phyloP scores from a whole-genome alignment of 2,113 vertebrate species.

The Butorides virescens region DNA sequence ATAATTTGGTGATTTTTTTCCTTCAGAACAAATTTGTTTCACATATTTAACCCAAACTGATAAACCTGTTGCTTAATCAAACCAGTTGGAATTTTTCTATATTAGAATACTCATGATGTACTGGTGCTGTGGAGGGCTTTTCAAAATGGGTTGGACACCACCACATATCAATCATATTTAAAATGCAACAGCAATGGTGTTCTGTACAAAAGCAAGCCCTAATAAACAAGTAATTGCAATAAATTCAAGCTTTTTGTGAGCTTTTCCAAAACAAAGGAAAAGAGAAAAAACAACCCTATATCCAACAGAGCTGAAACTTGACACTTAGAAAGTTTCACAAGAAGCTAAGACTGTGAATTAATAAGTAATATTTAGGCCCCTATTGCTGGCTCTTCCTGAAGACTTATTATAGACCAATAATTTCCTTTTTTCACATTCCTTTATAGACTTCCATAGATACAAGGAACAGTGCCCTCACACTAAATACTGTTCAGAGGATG shows the following conservation, averaged over 20 bases:
- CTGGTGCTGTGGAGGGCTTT: neutral
- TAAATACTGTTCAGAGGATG: slow-evolving; percentile 54
- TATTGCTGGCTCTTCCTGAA: slow-evolving; percentile 11
- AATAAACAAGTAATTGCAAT: neutral
- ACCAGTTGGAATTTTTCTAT: neutral
- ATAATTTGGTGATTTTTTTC: neutral
- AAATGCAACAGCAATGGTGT: neutral
- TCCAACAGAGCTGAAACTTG: neutral
- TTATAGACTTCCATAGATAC: slow-evolving; percentile 54
- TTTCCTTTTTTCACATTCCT: slow-evolving; percentile 49
- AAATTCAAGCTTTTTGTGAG: neutral
- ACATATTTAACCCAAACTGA: neutral
- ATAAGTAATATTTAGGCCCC: neutral
- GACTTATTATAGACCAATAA: slow-evolving; percentile 48
- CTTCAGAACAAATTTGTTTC: neutral
- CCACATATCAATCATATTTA: neutral
- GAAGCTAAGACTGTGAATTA: neutral
- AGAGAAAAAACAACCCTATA: neutral
- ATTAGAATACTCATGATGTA: neutral
- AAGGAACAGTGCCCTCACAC: slow-evolving; percentile 17
- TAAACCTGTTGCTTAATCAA: neutral
- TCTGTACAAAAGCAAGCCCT: neutral
- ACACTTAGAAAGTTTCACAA: neutral
- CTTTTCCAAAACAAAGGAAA: neutral
- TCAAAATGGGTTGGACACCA: neutral